A percentile compares a stretch with the other conserved stretches of the same genome.
phyloP scores from a whole-genome alignment of 2,888 invertebrate species.

The Catocala sponsa region DNA sequence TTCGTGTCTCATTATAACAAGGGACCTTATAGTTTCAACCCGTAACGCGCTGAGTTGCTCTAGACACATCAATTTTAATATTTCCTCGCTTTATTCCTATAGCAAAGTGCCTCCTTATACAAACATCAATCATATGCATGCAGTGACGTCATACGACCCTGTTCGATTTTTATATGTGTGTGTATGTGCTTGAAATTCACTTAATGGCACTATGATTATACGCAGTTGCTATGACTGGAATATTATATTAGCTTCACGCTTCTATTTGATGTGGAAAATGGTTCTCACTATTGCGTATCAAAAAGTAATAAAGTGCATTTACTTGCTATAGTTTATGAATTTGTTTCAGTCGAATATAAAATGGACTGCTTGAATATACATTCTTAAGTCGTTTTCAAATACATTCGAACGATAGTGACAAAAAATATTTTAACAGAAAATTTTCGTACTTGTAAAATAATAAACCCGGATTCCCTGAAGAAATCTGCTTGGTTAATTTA shows the following conservation, averaged over 20 bases:
- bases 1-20: slow-evolving; percentile 19
- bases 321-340: not conserved
- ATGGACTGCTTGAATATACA: no score
- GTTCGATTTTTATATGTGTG: slow-evolving; percentile 47
- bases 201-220: slow-evolving; percentile 45
- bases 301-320: slow-evolving; percentile 6
- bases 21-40: slow-evolving; percentile 21
- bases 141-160: slow-evolving; percentile 39
- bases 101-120: slow-evolving; percentile 27
- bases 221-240: slow-evolving; percentile 44
- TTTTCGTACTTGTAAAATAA: no score
- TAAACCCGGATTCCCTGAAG: no score
- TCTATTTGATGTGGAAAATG: slow-evolving; percentile 22
- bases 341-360: not conserved
- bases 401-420: no score
- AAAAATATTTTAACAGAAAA: no score
- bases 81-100: slow-evolving; percentile 45
- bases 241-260: slow-evolving; percentile 34
- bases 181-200: slow-evolving; percentile 33
- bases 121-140: slow-evolving; percentile 46
- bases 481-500: no score
- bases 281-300: slow-evolving; percentile 15
- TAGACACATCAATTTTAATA: slow-evolving; percentile 52
- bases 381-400: no score
- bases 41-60: slow-evolving; percentile 22